Evolutionary conservation across 2,797 vertebrate species (phyloP), one percentile per base, ranked within the genome.

Genomic region (Siniperca undulata): DNA sequence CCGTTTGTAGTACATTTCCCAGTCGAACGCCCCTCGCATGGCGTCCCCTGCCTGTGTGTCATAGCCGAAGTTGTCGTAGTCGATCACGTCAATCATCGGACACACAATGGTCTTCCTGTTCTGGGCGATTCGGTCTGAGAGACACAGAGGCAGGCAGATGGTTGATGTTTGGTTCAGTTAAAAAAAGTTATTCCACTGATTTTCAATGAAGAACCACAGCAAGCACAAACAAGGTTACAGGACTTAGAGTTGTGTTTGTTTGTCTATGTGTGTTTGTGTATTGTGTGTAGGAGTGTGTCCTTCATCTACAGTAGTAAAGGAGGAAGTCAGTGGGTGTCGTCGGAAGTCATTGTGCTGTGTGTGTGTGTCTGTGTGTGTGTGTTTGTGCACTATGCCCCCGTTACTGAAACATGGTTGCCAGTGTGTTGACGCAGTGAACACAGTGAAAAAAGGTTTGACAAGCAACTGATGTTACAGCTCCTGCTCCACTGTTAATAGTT

Each of bases 1-100:
- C 64, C 98, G 96, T 79, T 99, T 99, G 94, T 99, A 99, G 94
- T 97, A 99, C 98, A 99, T 99, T 89, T 99, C 98, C 98, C 98
- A 99, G 94, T 99, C 98, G 16, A 99, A 99, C 0, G 97, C 98
- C 0, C 98, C 98, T 58, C 98, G 90, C 98, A 99, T 99, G 16
- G 98, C 98, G 0, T 99, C 98, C 3, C 98, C 98, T 0, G 98
- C 97, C 94, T 99, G 98, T 0, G 97, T 97, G 91, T 98, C 98
- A 0, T 99, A 99, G 34, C 96, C 97, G 30, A 99, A 99, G 95
- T 98, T 96, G 74, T 99, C 97, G 0, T 99, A 97, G 87, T 99
- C 97, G 38, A 99, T 98, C 30, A 99, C 98, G 0, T 99, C 98
- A 3, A 99, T 99, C 98, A 99, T 99, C 0, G 98, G 98, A 77